Evolutionary conservation across 2,113 vertebrate species (phyloP), one percentile per base, ranked within the genome.

Genomic region (Alosa alosa): DNA sequence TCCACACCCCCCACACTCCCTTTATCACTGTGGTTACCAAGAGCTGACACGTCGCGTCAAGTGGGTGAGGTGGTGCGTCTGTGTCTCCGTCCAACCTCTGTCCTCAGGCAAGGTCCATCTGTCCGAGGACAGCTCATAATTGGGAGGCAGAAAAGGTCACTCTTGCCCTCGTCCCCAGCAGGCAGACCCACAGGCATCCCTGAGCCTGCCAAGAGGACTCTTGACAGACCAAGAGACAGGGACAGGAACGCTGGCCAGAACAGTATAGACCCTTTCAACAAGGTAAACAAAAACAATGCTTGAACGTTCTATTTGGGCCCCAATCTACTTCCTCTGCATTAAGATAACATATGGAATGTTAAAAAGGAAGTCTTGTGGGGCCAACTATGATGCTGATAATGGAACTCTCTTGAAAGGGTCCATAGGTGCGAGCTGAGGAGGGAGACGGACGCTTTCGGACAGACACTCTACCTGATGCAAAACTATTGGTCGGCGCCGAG

Each of bases 181-280:
- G 55, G 55, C 55, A 60, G 18, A 20, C 55, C 55, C 20, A 18
- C 18, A 88, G 89, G 84, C 88, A 89, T 82, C 86, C 86, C 83
- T 87, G 87, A 90, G 86, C 55, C 17, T 17, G 50, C 87, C 92
- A 89, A 81, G 20, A 86, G 87, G 86, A 90, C 89, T 84, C 10
- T 15, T 15, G 50, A 68, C n/a, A 83, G 72, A 57, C 86, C 39
- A 82, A 90, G 17, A 4, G 41, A 44, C 41, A 44, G 25, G 81
- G 57, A 39, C 46, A 10, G 88, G 90, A 91, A 92, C 90, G 86
- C 84, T 86, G 83, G 88, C 85, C 8, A 64, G 90, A 87, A 83
- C 84, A 81, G 47, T 25, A n/a, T n/a, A n/a, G n/a, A n/a, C n/a
- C n/a, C n/a, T n/a, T n/a, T n/a, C n/a, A n/a, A n/a, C n/a, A n/a